phyloP scores from a whole-genome alignment of 2,113 vertebrate species.

The Galemys pyrenaicus region DNA sequence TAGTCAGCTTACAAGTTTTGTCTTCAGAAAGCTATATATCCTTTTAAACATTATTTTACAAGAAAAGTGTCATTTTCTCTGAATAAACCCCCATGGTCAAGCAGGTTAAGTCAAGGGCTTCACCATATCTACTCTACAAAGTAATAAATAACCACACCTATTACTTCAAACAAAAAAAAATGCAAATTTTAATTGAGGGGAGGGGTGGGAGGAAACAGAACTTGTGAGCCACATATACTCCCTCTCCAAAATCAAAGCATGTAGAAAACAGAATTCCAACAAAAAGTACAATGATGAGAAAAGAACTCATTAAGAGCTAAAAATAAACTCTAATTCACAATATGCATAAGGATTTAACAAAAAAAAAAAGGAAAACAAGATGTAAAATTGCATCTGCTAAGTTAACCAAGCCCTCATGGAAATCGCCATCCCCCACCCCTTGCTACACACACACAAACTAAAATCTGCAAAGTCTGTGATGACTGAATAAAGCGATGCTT shows the following conservation, averaged over 20 bases:
- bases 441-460: not conserved
- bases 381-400: slow-evolving; percentile 75
- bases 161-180: slow-evolving; percentile 31
- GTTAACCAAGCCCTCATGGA: slow-evolving; percentile 60
- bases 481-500: slow-evolving; percentile 60
- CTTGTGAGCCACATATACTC: not conserved
- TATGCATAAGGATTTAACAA: slow-evolving; percentile 71
- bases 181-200: not conserved
- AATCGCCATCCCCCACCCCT: not conserved
- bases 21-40: not conserved
- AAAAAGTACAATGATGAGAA: slow-evolving; percentile 76
- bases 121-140: not conserved
- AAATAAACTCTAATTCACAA: slow-evolving; percentile 80
- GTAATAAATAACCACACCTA: not conserved
- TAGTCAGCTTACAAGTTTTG: not conserved
- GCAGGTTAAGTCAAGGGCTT: not conserved
- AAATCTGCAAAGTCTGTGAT: slow-evolving; percentile 67
- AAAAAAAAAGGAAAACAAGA: slow-evolving; percentile 75
- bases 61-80: slow-evolving; percentile 25
- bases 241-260: slow-evolving; percentile 65
- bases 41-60: not conserved
- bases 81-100: slow-evolving; percentile 12
- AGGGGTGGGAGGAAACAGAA: not conserved
- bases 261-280: slow-evolving; percentile 69
- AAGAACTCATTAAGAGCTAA: slow-evolving; percentile 79